These are phyloP conservation scores for Tetragonisca angustula DNA, from an alignment of 2,888 invertebrate species.

Conservation along the genomic window DNA sequence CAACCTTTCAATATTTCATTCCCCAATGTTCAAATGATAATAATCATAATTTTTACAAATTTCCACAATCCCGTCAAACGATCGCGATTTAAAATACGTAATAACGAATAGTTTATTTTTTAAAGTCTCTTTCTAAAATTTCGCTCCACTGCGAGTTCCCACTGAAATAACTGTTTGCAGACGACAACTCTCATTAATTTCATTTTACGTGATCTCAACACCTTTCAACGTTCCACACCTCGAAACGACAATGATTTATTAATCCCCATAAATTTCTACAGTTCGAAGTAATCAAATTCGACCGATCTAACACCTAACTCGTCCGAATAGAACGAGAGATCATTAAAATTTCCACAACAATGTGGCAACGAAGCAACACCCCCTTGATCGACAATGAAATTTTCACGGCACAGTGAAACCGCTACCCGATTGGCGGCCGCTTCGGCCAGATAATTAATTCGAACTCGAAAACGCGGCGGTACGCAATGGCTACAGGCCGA, in stretches of 20 bases:
- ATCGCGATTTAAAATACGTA: not conserved
- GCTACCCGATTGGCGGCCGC: not conserved
- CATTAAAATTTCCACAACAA: not conserved
- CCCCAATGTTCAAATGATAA: not conserved
- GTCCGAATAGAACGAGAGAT: rapidly evolving
- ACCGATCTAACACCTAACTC: not conserved
- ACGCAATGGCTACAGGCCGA: constrained; percentile 12
- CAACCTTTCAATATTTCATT: not conserved
- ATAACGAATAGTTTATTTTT: too few species aligned
- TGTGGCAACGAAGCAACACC: not conserved
- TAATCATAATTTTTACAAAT: not conserved
- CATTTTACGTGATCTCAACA: too few species aligned
- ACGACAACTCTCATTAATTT: too few species aligned
- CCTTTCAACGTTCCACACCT: too few species aligned
- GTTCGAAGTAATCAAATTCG: not conserved
- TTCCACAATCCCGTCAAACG: not conserved
- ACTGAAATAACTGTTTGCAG: too few species aligned
- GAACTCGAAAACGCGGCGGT: constrained; percentile 13
- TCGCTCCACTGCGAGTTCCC: too few species aligned
- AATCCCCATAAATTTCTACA: not conserved
- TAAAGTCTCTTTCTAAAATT: too few species aligned
- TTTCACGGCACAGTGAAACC: not conserved
- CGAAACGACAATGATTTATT: not conserved
- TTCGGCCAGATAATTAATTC: constrained; percentile 55
- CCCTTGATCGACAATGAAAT: not conserved